phyloP scores from a whole-genome alignment of 1,140 invertebrate species.

The Eumeta japonica region DNA sequence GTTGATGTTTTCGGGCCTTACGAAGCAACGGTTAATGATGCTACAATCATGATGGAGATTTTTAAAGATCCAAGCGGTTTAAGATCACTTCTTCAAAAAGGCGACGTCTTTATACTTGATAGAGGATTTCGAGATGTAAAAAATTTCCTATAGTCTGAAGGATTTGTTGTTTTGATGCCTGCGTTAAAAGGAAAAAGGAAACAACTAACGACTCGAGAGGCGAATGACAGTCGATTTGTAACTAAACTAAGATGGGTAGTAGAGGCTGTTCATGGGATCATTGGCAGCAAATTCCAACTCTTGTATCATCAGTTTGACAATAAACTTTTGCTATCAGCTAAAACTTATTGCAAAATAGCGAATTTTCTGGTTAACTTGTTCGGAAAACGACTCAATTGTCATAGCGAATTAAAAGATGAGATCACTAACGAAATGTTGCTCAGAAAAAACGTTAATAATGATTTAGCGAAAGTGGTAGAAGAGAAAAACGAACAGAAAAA shows the following conservation, averaged over 20 bases:
- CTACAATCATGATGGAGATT: conserved; percentile 19
- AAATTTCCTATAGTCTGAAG: conserved; percentile 22
- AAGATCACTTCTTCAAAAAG: too few species aligned
- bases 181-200: conserved; percentile 22
- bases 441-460: too few species aligned
- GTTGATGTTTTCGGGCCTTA: conserved; percentile 10
- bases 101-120: too few species aligned
- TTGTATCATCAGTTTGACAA: conserved; percentile 23
- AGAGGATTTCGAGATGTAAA: too few species aligned
- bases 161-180: conserved; percentile 23
- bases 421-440: too few species aligned
- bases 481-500: too few species aligned
- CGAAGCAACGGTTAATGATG: conserved; percentile 21
- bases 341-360: conserved; percentile 9
- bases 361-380: neutral
- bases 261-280: conserved; percentile 30
- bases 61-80: too few species aligned
- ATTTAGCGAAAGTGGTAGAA: too few species aligned
- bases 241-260: conserved; percentile 37
- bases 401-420: too few species aligned
- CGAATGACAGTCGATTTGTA: conserved; percentile 26
- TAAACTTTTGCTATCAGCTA: conserved; percentile 15
- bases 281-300: conserved; percentile 20
- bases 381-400: conserved; percentile 1
- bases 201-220: conserved; percentile 26